Evolutionary conservation across 2,797 vertebrate genomes (phyloP).

Genomic region (Lacerta bilineata): DNA sequence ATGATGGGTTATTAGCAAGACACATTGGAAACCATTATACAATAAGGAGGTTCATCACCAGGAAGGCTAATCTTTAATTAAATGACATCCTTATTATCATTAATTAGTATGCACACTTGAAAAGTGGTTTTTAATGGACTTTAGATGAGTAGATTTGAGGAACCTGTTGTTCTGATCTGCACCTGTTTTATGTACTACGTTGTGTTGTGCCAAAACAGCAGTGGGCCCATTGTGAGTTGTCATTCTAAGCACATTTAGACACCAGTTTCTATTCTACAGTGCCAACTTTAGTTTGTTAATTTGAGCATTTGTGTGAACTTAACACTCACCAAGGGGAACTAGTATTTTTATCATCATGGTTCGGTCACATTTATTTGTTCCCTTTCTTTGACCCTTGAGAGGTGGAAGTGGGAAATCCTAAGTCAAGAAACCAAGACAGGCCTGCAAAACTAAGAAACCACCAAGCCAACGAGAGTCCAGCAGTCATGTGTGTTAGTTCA

Average conservation of each 20-base stretch:
- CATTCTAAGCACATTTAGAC: slow-evolving; percentile 31
- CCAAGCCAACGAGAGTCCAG: not conserved
- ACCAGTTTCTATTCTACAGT: slow-evolving; percentile 36
- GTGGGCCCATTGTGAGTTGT: slow-evolving; percentile 27
- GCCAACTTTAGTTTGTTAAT: not conserved
- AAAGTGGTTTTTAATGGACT: slow-evolving; percentile 48
- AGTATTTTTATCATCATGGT: slow-evolving; percentile 20
- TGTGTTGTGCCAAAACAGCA: slow-evolving; percentile 54
- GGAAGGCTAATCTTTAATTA: slow-evolving; percentile 68
- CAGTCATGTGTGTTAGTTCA: not conserved
- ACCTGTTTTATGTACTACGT: slow-evolving; percentile 38
- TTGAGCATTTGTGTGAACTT: slow-evolving; percentile 33
- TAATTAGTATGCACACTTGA: slow-evolving; percentile 51
- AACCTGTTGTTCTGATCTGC: slow-evolving; percentile 28
- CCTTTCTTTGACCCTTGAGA: not conserved
- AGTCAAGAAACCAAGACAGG: too few relatives aligned
- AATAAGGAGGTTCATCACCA: slow-evolving; percentile 45
- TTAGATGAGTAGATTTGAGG: slow-evolving; percentile 51
- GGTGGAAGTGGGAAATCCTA: not conserved
- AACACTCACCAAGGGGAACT: slow-evolving; percentile 11
- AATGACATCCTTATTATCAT: slow-evolving; percentile 43
- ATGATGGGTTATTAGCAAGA: slow-evolving; percentile 61
- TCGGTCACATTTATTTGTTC: slow-evolving; percentile 32
- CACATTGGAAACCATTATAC: slow-evolving; percentile 56
- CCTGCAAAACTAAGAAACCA: not conserved